phyloP scores from a whole-genome alignment of 2,113 vertebrate species.

The Oostethus manadensis region DNA sequence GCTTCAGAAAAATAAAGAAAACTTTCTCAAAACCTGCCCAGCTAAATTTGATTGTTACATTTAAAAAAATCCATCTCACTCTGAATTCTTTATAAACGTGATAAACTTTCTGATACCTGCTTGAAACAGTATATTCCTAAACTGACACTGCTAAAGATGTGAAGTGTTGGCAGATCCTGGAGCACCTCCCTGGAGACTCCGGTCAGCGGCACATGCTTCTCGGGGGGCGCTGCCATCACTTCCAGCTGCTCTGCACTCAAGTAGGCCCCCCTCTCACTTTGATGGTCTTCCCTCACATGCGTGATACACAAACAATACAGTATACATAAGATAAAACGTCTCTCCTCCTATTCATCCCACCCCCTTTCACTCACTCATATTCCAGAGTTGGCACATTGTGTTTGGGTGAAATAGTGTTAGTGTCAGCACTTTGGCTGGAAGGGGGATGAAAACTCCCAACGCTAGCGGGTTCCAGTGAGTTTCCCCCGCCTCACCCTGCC shows the following conservation, averaged over 20 bases:
- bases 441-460: conserved; percentile 63
- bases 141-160: background rate
- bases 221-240: conserved; percentile 48
- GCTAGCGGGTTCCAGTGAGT: conserved; percentile 64
- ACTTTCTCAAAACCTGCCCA: no score
- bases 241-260: conserved; percentile 53
- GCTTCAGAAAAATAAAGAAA: no score
- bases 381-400: conserved; percentile 64
- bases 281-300: background rate
- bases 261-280: conserved; percentile 4
- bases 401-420: conserved; percentile 46
- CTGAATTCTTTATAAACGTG: no score
- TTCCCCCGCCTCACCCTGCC: conserved; percentile 34
- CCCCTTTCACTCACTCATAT: conserved; percentile 37
- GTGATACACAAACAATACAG: background rate
- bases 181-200: conserved; percentile 33
- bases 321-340: background rate
- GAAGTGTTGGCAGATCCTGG: conserved; percentile 16
- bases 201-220: conserved; percentile 64
- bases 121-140: background rate
- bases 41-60: no score
- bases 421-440: conserved; percentile 62
- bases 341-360: conserved; percentile 17
- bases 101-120: no score
- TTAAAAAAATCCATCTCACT: no score